phyloP scores from a whole-genome alignment of 2,113 vertebrate species.

The Atrichornis clamosus region DNA sequence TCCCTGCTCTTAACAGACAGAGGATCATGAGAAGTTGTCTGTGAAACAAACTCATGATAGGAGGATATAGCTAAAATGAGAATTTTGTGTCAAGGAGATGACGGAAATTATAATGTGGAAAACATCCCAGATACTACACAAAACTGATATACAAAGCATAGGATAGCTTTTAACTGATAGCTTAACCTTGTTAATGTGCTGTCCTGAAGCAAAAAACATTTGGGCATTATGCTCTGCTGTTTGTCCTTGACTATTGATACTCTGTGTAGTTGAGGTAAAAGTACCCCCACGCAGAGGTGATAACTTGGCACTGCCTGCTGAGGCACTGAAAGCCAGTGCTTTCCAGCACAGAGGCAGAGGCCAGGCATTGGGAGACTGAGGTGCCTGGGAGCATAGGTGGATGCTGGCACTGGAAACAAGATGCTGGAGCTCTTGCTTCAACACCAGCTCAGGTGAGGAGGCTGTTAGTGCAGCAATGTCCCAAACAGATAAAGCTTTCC shows the following conservation, averaged over 20 bases:
- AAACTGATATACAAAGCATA: not conserved
- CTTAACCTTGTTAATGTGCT: not conserved
- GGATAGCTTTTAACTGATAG: not conserved
- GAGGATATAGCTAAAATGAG: not conserved
- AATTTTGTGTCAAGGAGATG: not conserved
- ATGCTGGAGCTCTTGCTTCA: not conserved
- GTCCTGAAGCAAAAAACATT: not conserved
- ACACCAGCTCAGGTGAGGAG: not conserved
- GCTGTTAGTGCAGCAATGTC: not conserved
- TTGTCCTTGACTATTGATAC: not conserved
- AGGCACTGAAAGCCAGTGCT: rapidly evolving
- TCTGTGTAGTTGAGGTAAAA: not conserved
- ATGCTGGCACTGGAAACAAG: not conserved
- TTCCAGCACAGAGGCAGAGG: not conserved
- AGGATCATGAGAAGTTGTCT: not conserved
- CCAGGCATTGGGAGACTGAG: too few relatives aligned
- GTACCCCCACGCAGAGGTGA: rapidly evolving
- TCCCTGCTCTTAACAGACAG: not conserved
- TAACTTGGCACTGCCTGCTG: rapidly evolving
- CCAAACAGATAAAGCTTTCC: not conserved
- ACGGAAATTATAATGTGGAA: not conserved
- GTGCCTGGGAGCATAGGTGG: not conserved
- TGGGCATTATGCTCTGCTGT: not conserved
- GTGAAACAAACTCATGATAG: not conserved
- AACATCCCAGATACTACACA: not conserved